A percentile compares a stretch with the other conserved stretches of the same genome.
Conservation (phyloP, 2,888 invertebrate species). For the Fragum whitleyi region DNA sequence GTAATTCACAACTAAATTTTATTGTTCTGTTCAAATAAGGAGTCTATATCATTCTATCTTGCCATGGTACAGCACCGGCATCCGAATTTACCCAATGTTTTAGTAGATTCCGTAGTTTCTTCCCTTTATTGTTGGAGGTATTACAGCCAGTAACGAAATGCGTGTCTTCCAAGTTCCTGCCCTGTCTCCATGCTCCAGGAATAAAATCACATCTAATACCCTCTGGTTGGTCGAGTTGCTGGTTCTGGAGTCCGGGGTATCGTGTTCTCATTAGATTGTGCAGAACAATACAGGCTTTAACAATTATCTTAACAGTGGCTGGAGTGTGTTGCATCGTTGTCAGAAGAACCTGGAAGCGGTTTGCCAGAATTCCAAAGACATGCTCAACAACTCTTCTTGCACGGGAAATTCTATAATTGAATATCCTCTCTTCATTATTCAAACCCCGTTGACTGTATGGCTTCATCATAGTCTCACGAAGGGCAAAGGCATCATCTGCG, state of each 20-base stretch:
- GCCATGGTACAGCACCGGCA: slow-evolving; percentile 62
- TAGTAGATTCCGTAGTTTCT: slow-evolving; percentile 54
- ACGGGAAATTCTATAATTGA: slow-evolving; percentile 21
- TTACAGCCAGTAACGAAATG: slow-evolving; percentile 36
- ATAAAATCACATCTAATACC: slow-evolving; percentile 47
- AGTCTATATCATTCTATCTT: slow-evolving; percentile 41
- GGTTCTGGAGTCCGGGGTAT: slow-evolving; percentile 54
- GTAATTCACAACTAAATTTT: neutral
- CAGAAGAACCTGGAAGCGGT: slow-evolving; percentile 63
- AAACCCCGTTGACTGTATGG: slow-evolving; percentile 26
- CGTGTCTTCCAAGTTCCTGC: slow-evolving; percentile 49
- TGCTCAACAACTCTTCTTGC: slow-evolving; percentile 20
- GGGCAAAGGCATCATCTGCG: slow-evolving; percentile 63
- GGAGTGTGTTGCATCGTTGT: slow-evolving; percentile 56
- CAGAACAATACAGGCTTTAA: slow-evolving; percentile 45
- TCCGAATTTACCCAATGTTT: slow-evolving; percentile 49
- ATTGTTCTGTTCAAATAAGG: too few species aligned
- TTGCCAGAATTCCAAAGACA: slow-evolving; percentile 61
- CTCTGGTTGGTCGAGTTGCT: slow-evolving; percentile 56
- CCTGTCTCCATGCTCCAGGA: slow-evolving; percentile 64
- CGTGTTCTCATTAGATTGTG: slow-evolving; percentile 67
- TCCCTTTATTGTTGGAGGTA: slow-evolving; percentile 39
- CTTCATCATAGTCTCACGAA: slow-evolving; percentile 26
- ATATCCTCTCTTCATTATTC: slow-evolving; percentile 8
- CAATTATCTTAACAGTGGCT: slow-evolving; percentile 36